Evolutionary conservation across 2,888 invertebrate genomes (phyloP).

Genomic region (Falcaria lacertinaria): DNA sequence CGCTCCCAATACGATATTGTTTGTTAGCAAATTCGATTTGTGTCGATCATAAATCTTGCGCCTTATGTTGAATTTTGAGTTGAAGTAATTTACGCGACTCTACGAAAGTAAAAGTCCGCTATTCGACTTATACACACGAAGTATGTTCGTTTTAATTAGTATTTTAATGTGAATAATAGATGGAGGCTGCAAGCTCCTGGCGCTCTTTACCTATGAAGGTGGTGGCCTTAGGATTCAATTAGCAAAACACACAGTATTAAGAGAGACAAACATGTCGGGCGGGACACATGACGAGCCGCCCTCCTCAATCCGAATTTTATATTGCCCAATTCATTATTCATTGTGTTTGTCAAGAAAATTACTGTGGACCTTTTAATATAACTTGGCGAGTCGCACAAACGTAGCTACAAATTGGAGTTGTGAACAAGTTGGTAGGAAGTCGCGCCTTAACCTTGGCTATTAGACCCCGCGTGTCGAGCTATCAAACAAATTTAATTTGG

Average conservation of each 20-base stretch:
- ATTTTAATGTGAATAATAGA: slow-evolving; percentile 58
- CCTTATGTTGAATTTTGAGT: slow-evolving; percentile 74
- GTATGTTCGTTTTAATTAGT: slow-evolving; percentile 46
- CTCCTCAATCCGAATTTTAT: slow-evolving; percentile 76
- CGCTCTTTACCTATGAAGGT: slow-evolving; percentile 26
- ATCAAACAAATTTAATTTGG: slow-evolving; percentile 63
- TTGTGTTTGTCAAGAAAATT: slow-evolving; percentile 76
- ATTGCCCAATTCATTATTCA: slow-evolving; percentile 74
- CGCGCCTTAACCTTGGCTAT: slow-evolving; percentile 61
- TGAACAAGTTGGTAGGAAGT: slow-evolving; percentile 56
- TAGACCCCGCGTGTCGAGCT: slow-evolving; percentile 55
- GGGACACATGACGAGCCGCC: slow-evolving; percentile 62
- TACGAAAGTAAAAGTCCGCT: slow-evolving; percentile 36
- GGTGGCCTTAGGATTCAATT: slow-evolving; percentile 70
- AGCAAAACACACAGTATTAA: slow-evolving; percentile 77
- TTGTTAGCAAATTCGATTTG: slow-evolving; percentile 79
- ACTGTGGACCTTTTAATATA: slow-evolving; percentile 79
- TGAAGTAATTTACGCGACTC: slow-evolving; percentile 68
- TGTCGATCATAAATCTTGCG: slow-evolving; percentile 80
- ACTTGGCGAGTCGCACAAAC: slow-evolving; percentile 64
- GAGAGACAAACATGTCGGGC: slow-evolving; percentile 70
- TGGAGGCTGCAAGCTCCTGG: slow-evolving; percentile 39
- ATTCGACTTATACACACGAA: neutral
- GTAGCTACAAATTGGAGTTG: slow-evolving; percentile 69
- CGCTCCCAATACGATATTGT: slow-evolving; percentile 77